These are phyloP conservation scores for Misgurnus mizolepis DNA, from an alignment of 2,113 vertebrate genomes.

Conservation along the genomic window DNA sequence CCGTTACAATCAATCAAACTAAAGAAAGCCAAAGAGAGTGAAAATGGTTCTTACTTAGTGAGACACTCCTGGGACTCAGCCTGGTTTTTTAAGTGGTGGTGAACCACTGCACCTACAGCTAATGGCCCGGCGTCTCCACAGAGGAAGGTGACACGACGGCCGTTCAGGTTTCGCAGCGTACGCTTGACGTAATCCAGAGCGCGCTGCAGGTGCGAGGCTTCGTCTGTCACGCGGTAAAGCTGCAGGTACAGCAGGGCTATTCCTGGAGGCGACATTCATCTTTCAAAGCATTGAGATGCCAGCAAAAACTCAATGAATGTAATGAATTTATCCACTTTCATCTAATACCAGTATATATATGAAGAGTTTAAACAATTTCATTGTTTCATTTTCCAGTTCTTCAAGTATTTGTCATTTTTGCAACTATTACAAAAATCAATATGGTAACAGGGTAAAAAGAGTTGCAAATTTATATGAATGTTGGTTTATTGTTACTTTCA, in stretches of 20 bases:
- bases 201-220: slow-evolving; percentile 83
- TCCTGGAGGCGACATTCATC: slow-evolving; percentile 67
- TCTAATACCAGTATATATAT: too few relatives aligned
- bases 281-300: background rate
- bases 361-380: too few relatives aligned
- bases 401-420: too few relatives aligned
- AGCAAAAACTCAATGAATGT: background rate
- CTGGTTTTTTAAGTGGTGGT: slow-evolving; percentile 84
- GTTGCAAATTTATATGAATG: too few relatives aligned
- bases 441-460: too few relatives aligned
- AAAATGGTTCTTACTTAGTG: slow-evolving; percentile 73
- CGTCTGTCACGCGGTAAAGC: slow-evolving; percentile 78
- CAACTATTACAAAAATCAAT: too few relatives aligned
- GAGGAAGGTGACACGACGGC: slow-evolving; percentile 90
- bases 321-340: too few relatives aligned
- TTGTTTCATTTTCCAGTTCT: too few relatives aligned
- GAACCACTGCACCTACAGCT: slow-evolving; percentile 89
- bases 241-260: slow-evolving; percentile 93
- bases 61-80: slow-evolving; percentile 87
- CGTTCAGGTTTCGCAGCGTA: slow-evolving; percentile 87
- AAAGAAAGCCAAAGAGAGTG: background rate
- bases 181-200: slow-evolving; percentile 92
- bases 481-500: too few relatives aligned
- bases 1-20: background rate
- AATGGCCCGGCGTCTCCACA: slow-evolving; percentile 94